phyloP scores from a whole-genome alignment of 2,113 vertebrate genomes.

The Siphamia tubifer region DNA sequence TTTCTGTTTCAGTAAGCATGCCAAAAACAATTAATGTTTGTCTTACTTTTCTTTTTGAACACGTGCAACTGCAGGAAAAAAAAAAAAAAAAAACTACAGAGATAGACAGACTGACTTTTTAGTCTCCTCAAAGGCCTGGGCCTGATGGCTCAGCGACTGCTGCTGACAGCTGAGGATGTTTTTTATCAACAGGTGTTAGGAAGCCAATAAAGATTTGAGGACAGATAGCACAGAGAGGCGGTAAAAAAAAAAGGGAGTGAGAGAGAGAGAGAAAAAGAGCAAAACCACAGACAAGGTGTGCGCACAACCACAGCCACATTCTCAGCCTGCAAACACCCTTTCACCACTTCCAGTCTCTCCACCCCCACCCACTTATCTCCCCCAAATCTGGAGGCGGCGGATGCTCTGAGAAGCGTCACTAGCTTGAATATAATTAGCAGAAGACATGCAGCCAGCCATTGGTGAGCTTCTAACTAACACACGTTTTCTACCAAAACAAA shows the following conservation, averaged over 20 bases:
- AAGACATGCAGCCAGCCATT: constrained; percentile 34
- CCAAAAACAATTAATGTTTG: too few species aligned
- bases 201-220: constrained; percentile 76
- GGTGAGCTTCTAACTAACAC: constrained; percentile 18
- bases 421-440: constrained; percentile 54
- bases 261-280: neutral
- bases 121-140: constrained; percentile 5
- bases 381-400: constrained; percentile 45
- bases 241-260: neutral
- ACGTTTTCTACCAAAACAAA: constrained; percentile 50
- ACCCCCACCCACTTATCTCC: constrained; percentile 41
- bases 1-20: too few species aligned
- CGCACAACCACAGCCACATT: constrained; percentile 55
- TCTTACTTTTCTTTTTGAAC: too few species aligned
- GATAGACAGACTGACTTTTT: constrained; percentile 13
- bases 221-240: constrained; percentile 64
- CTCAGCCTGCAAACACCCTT: constrained; percentile 62
- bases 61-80: too few species aligned
- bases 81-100: constrained; percentile 1
- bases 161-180: constrained; percentile 78
- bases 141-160: constrained; percentile 39
- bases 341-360: constrained; percentile 58
- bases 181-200: constrained; percentile 83
- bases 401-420: constrained; percentile 42
- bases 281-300: constrained; percentile 54